Evolutionary conservation across 2,888 invertebrate species (phyloP).

Genomic region (Dynastes maya): DNA sequence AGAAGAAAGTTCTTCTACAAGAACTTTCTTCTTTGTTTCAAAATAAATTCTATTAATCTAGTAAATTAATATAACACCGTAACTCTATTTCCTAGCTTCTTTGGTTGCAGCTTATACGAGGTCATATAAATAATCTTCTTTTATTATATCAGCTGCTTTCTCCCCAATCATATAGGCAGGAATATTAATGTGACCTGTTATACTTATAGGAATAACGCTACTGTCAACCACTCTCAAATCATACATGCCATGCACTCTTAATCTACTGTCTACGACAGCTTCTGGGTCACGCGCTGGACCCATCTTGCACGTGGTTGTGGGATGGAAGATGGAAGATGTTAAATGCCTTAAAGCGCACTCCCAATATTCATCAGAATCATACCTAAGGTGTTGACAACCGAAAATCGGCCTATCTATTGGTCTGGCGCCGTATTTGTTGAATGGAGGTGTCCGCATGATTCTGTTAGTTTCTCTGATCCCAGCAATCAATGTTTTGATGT

Average conservation of each 20-base stretch:
- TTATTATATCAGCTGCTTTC: conserved; percentile 74
- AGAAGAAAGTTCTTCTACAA: too few relatives aligned
- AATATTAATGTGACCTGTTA: conserved; percentile 80
- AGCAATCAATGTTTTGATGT: conserved; percentile 75
- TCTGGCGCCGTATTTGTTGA: conserved; percentile 70
- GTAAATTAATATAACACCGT: conserved; percentile 69
- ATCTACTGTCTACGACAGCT: conserved; percentile 77
- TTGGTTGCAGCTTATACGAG: background rate
- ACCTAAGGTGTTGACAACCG: conserved; percentile 71
- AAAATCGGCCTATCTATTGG: conserved; percentile 66
- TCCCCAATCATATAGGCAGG: conserved; percentile 82
- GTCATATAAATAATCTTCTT: conserved; percentile 73
- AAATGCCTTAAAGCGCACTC: conserved; percentile 76
- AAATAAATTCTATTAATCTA: too few relatives aligned
- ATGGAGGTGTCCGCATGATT: conserved; percentile 71
- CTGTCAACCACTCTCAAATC: conserved; percentile 79
- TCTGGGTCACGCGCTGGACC: conserved; percentile 76
- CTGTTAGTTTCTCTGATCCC: conserved; percentile 74
- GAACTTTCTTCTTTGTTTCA: too few relatives aligned
- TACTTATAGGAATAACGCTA: conserved; percentile 78
- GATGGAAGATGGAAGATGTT: conserved; percentile 73
- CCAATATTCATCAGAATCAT: conserved; percentile 78
- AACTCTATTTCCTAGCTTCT: too few relatives aligned
- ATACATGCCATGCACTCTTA: conserved; percentile 76
- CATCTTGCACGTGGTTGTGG: conserved; percentile 79